Percentiles rank a stretch among this genome's conserved stretches.
phyloP scores from a whole-genome alignment of 2,113 vertebrate species.

The Rhodinocichla rosea region DNA sequence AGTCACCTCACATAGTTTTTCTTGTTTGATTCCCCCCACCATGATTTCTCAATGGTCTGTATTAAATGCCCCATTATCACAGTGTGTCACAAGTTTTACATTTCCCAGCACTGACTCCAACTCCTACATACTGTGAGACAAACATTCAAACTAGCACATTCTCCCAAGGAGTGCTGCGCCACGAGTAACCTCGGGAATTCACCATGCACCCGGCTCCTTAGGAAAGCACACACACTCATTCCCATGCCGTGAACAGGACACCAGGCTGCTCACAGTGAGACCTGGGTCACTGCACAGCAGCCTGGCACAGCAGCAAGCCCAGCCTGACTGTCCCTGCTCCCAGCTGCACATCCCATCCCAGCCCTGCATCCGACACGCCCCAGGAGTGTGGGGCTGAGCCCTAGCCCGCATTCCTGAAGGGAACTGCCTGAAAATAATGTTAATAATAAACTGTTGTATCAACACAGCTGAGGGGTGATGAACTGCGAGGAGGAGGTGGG shows the following conservation, averaged over 20 bases:
- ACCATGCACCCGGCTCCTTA: accelerated
- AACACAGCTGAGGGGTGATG: neutral
- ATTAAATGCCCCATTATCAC: neutral
- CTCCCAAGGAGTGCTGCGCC: neutral
- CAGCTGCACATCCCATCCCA: neutral
- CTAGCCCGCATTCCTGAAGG: neutral
- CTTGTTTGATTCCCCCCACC: neutral
- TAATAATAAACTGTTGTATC: constrained; percentile 3
- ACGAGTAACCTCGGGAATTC: neutral
- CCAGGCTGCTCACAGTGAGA: neutral
- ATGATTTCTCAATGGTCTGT: neutral
- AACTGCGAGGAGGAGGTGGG: neutral
- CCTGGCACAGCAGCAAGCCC: neutral
- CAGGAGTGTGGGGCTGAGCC: neutral
- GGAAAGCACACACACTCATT: neutral
- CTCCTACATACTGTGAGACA: neutral
- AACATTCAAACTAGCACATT: neutral
- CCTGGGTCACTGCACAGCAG: neutral
- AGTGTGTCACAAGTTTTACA: neutral
- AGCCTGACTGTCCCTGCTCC: neutral
- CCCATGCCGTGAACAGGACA: neutral
- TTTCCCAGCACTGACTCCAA: neutral
- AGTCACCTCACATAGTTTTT: neutral
- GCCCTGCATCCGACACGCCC: accelerated
- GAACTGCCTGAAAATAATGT: neutral